These are phyloP conservation scores for Oncopodura yosiiana DNA, from an alignment of 1,140 invertebrate species.

Conservation along the genomic window DNA sequence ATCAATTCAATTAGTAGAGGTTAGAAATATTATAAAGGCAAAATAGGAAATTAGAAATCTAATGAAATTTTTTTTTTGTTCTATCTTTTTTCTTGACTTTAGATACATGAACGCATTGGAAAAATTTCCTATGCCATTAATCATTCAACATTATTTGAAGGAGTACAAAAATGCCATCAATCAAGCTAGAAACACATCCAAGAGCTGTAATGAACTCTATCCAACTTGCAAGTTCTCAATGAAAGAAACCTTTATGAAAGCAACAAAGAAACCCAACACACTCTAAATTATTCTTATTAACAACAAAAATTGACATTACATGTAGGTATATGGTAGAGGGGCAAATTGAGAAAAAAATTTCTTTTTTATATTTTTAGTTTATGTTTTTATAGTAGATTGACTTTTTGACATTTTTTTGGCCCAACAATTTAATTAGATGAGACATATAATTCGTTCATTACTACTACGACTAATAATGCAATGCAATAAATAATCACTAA, in stretches of 20 bases:
- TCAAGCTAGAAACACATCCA: slow-evolving; percentile 22
- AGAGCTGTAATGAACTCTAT: slow-evolving; percentile 23
- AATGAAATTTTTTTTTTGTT: background rate
- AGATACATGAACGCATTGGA: slow-evolving; percentile 27
- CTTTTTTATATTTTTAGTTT: too few relatives aligned
- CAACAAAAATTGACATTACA: background rate
- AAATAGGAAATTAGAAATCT: background rate
- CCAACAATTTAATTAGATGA: too few relatives aligned
- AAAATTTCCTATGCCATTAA: slow-evolving; percentile 28
- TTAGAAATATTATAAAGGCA: too few relatives aligned
- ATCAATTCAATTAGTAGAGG: too few relatives aligned
- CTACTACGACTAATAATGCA: too few relatives aligned
- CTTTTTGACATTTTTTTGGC: too few relatives aligned
- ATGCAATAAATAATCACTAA: too few relatives aligned
- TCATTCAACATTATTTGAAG: slow-evolving; percentile 33
- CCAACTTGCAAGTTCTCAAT: slow-evolving; percentile 29
- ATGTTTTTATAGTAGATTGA: too few relatives aligned
- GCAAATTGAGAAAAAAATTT: too few relatives aligned
- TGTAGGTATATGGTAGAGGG: too few relatives aligned
- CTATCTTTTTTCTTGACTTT: slow-evolving; percentile 2
- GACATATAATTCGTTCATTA: too few relatives aligned
- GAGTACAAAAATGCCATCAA: slow-evolving; percentile 30
- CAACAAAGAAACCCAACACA: slow-evolving; percentile 11
- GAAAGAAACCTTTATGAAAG: slow-evolving; percentile 26
- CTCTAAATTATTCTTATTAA: background rate